Evolutionary conservation across 2,113 vertebrate species (phyloP), one percentile per base, ranked within the genome.

Genomic region (Coracopsis vasa): DNA sequence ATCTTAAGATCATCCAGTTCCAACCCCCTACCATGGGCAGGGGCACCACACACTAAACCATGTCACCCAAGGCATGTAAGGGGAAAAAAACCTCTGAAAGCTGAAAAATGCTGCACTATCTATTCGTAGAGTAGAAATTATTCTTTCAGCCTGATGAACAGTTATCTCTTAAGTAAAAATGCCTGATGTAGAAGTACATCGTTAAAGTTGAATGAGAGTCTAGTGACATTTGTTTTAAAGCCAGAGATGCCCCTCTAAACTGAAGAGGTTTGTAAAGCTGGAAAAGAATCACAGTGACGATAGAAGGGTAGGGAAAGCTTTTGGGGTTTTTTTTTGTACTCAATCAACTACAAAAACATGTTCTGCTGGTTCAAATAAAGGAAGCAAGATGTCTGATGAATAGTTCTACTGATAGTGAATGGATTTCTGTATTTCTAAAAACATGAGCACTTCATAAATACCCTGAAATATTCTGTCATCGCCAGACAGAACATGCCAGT

Each of bases 381-480:
- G 64, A 35, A 35, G 21, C 56, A 94, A 91, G 74, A 90, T 28
- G 33, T 54, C 72, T 85, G 60, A 93, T 85, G 61, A 93, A 83
- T 87, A 84, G 91, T 78, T 88, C 90, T 74, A 90, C 80, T 86
- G 90, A 94, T 92, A 95, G 33, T 87, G 82, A 95, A 65, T 91
- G 58, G 62, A 94, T 94, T 94, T 94, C 89, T 94, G 1, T 73
- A 95, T 88, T 96, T 81, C 87, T 93, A 41, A 92, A 92, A 90
- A 89, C 83, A 94, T 5, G 37, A 94, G 90, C 84, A 80, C 88
- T 94, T 91, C 96, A 97, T 94, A 97, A 93, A 95, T 96, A 96
- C 48, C 93, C 83, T 91, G 88, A 96, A 96, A 96, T 94, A 78
- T 94, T 93, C 96, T 96, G 94, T 97, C 94, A 93, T 86, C 79